Percentiles rank a stretch among this genome's conserved stretches.
Evolutionary conservation across 2,113 vertebrate species (phyloP).

Genomic region (human (Homo sapiens)): DNA sequence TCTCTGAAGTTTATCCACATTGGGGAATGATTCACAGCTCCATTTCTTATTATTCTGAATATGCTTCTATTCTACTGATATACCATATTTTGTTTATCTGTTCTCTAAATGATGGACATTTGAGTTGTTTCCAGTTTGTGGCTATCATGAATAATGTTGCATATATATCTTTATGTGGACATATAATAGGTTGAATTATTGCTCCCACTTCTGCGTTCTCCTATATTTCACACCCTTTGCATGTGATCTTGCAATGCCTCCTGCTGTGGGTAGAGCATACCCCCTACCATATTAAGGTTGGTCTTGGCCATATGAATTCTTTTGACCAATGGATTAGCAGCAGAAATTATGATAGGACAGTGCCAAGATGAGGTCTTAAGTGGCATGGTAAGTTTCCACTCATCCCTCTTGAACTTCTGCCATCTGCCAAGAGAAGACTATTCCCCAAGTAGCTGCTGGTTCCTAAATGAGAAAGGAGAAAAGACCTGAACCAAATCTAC

Average conservation of each 20-base stretch:
- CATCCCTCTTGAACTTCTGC: not conserved
- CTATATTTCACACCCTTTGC: not conserved
- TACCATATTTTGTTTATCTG: not conserved
- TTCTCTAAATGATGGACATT: not conserved
- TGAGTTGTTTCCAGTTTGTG: not conserved
- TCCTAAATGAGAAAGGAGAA: not conserved
- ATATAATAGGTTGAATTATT: not conserved
- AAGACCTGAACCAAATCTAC: not conserved
- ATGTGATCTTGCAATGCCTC: not conserved
- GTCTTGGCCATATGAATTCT: not conserved
- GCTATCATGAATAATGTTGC: not conserved
- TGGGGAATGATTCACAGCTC: not conserved
- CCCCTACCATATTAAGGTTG: not conserved
- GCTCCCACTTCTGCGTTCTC: not conserved
- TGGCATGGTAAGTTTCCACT: not conserved
- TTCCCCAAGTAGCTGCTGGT: not conserved
- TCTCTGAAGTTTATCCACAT: not conserved
- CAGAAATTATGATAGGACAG: not conserved
- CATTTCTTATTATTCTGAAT: not conserved
- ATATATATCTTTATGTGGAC: not conserved
- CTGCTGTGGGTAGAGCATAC: not conserved
- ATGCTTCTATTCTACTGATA: not conserved
- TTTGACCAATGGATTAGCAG: not conserved
- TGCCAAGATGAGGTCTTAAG: not conserved
- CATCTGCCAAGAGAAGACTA: not conserved